Evolutionary conservation across 2,113 vertebrate genomes (phyloP), one percentile per base, ranked within the genome.

Genomic region (Leucosticte australis): DNA sequence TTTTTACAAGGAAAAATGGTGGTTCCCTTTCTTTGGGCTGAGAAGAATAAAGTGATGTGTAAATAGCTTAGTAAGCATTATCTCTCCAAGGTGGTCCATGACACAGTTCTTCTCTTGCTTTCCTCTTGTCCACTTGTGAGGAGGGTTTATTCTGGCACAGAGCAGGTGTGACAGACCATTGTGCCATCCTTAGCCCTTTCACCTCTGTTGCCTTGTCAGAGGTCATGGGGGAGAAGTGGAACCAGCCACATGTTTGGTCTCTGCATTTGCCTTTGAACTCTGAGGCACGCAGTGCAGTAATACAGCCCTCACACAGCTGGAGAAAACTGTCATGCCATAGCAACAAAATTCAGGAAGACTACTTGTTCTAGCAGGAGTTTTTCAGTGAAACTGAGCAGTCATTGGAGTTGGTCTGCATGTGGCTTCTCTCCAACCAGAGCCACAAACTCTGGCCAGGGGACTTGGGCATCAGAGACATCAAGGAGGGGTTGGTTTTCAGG

Each of bases 321-420:
- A 11, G 14, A 76, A 63, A 86, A 35, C 35, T 80, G 22, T 28
- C 53, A 20, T 35, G 56, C 13, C 33, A 37, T 2, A 71, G 57
- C 27, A 59, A 39, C 17, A 44, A 22, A 52, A 5, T 1, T 23
- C 73, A 80, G 64, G 50, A 89, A 73, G 18, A 42, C 37, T 59
- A 8, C 30, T 64, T 68, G 15, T 71, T 82, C 55, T 73, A 85
- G 28, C 30, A 68, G 53, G 28, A 83, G 10, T 60, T 83, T 52
- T 80, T 59, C 77, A 76, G 11, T n/a, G 47, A 68, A 89, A 71
- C 18, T 74, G 50, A 53, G 83, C 57, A 85, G 7, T 50, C 60
- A 15, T 6, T n/a, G 44, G 47, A 85, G n/a, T 7, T 0, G 0
- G 10, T 15, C 62, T 67, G 11, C 46, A 49, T 49, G 39, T 46